Percentiles rank a stretch among this genome's conserved stretches.
Conservation (phyloP, 2,888 invertebrate genomes). For the Andrena bucephala region DNA sequence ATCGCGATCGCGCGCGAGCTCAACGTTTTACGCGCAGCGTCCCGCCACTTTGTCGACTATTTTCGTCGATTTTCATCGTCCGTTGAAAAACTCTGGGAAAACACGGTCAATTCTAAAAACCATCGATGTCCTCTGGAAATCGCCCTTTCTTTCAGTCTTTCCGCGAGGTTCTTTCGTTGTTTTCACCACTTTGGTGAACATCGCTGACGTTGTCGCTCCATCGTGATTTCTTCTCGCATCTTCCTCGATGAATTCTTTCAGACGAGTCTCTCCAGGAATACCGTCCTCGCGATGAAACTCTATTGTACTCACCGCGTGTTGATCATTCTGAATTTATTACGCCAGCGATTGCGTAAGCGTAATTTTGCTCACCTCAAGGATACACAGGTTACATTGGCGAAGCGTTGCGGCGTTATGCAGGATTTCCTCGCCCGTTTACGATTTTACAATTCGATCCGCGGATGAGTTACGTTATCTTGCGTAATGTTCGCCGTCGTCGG, state of each 20-base stretch:
- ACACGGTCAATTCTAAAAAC: constrained; percentile 30
- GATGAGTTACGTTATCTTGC: constrained; percentile 34
- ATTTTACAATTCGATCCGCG: constrained; percentile 37
- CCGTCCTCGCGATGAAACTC: not conserved
- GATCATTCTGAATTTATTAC: constrained; percentile 17
- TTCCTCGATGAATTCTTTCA: constrained; percentile 11
- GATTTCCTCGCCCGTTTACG: constrained; percentile 18
- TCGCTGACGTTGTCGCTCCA: not conserved
- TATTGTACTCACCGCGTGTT: not conserved
- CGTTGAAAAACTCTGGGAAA: constrained; percentile 49
- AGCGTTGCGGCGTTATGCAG: constrained; percentile 19
- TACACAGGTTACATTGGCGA: not conserved
- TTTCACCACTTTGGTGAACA: not conserved
- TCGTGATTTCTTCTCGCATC: not conserved
- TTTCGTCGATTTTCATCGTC: constrained; percentile 34
- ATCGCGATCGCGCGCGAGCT: constrained; percentile 56
- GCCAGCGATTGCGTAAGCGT: constrained; percentile 7
- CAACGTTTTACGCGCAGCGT: constrained; percentile 49
- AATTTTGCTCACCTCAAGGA: not conserved
- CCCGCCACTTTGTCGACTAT: constrained; percentile 52
- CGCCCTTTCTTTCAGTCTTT: constrained; percentile 24
- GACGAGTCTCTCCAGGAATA: not conserved
- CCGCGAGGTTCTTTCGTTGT: not conserved
- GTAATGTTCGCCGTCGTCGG: constrained; percentile 20
- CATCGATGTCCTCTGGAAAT: not conserved